phyloP scores from a whole-genome alignment of 2,888 invertebrate species.

The Polydrusus cervinus region DNA sequence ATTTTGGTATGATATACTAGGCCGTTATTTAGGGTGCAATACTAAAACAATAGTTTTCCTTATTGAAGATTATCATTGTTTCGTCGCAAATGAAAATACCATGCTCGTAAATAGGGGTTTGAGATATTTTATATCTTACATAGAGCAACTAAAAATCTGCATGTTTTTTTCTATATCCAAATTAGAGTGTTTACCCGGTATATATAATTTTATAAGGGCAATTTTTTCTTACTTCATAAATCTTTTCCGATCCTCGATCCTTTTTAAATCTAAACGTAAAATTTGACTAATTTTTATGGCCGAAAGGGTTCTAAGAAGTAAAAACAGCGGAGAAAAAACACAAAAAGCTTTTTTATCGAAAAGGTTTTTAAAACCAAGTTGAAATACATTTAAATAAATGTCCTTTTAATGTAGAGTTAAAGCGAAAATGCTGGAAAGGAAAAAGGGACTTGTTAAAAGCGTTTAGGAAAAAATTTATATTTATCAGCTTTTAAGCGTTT shows the following conservation, averaged over 20 bases:
- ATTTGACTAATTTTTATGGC: conserved; percentile 10
- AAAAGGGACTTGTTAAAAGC: conserved; percentile 17
- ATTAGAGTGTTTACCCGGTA: too few relatives aligned
- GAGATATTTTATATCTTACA: too few relatives aligned
- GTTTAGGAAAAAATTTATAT: conserved; percentile 12
- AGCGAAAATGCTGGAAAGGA: conserved; percentile 10
- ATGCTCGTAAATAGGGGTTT: too few relatives aligned
- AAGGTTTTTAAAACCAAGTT: conserved; percentile 16
- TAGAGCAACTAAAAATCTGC: too few relatives aligned
- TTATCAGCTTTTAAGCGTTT: conserved; percentile 6
- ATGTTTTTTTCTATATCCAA: too few relatives aligned
- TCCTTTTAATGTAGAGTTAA: conserved; percentile 16
- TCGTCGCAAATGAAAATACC: too few relatives aligned
- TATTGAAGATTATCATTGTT: too few relatives aligned
- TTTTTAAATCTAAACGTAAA: not conserved
- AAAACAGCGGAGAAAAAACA: not conserved
- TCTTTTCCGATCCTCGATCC: not conserved
- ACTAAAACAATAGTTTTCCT: too few relatives aligned
- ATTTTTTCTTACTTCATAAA: not conserved
- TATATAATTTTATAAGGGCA: too few relatives aligned
- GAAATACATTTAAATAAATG: conserved; percentile 20
- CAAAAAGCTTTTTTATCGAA: conserved; percentile 5
- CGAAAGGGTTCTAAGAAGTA: conserved; percentile 1
- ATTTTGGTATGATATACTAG: too few relatives aligned
- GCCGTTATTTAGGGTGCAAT: too few relatives aligned